Evolutionary conservation across 2,888 invertebrate genomes (phyloP).

Genomic region (Celastrina argiolus): DNA sequence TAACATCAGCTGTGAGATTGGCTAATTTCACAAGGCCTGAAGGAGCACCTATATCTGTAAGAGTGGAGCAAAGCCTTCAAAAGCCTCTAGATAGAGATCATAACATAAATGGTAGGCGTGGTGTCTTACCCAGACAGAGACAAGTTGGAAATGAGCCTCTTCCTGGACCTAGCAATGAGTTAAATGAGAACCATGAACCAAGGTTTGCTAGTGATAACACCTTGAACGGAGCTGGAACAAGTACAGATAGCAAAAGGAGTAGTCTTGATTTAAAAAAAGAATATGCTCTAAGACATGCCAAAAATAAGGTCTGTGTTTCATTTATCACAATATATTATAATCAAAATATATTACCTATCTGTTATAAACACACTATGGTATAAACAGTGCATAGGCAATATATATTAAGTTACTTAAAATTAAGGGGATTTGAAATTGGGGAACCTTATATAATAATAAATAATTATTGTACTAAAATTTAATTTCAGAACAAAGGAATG

Average conservation of each 20-base stretch:
- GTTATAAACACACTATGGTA: too few species aligned
- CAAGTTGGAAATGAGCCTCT: constrained; percentile 53
- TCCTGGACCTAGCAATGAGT: constrained; percentile 68
- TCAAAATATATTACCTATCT: too few species aligned
- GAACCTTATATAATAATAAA: neutral
- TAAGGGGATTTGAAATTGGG: too few species aligned
- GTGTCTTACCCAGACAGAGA: constrained; percentile 69
- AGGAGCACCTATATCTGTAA: constrained; percentile 68
- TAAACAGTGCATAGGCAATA: too few species aligned
- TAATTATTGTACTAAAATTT: neutral
- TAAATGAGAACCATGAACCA: constrained; percentile 37
- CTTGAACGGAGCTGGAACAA: constrained; percentile 41
- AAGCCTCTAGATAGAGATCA: constrained; percentile 81
- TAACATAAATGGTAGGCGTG: constrained; percentile 85
- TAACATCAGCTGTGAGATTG: constrained; percentile 75
- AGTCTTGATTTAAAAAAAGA: constrained; percentile 57
- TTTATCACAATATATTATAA: neutral
- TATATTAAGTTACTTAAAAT: too few species aligned
- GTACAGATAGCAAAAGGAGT: constrained; percentile 47
- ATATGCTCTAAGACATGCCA: constrained; percentile 55
- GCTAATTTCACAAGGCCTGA: constrained; percentile 59
- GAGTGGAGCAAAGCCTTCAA: constrained; percentile 68
- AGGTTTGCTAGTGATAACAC: constrained; percentile 44
- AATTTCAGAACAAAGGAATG: constrained; percentile 67
- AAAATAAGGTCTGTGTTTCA: constrained; percentile 50